Evolutionary conservation across 2,113 vertebrate genomes (phyloP), one percentile per base, ranked within the genome.

Genomic region (Malurus cyaneus): DNA sequence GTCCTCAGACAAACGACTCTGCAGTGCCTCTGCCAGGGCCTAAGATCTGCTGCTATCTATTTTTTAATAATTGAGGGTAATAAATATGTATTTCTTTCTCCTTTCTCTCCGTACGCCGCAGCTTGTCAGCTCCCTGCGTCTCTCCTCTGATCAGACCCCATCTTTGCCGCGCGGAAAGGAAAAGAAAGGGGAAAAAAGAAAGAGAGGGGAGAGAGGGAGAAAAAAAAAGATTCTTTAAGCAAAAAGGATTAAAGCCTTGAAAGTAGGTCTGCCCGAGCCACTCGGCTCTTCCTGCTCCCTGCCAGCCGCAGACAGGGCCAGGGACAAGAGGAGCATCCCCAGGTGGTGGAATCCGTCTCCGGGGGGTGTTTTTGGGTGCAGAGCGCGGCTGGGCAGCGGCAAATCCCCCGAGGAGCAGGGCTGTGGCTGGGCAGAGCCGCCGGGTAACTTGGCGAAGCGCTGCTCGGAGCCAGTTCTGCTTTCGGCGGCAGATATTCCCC

Each of bases 41-140:
- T 97, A 96, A 97, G 97, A 98, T 97, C 96, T 94, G 94, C 94
- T 95, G 94, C 97, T 97, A 97, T 97, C 97, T 98, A 95, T 98
- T 98, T 98, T 98, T 98, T 98, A 98, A 98, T 98, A 98, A 98
- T 97, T 97, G 97, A 98, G 97, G 92, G 97, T 98, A 98, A 98
- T 98, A 98, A 98, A 98, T 98, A 98, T 98, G 98, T 98, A 98
- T 98, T 98, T 97, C 97, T 97, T 97, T 97, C 96, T 98, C 97
- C 89, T 97, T 92, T 84, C 89, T 97, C 91, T 89, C 95, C 62
- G 62, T 95, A 95, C 97, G 96, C 97, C 13, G 32, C 97, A 96
- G 98, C 98, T 98, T 98, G 98, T 98, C 98, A 98, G 98, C 97
- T 97, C 94, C 95, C 97, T 94, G 96, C 29, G 91, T 96, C 96